phyloP scores from a whole-genome alignment of 2,797 vertebrate genomes.

The Antennarius maculatus region DNA sequence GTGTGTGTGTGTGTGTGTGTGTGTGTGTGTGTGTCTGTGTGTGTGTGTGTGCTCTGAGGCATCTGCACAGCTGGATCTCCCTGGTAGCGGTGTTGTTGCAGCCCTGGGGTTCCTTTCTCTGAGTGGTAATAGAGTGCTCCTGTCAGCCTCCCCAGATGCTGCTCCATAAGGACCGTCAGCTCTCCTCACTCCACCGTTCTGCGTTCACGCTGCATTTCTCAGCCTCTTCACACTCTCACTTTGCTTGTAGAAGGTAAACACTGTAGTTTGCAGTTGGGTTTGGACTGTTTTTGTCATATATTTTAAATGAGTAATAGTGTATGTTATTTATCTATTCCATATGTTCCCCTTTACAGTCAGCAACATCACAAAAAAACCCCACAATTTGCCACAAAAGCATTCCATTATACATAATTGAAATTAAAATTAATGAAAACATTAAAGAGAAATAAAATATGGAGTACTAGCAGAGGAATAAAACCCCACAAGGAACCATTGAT shows the following conservation, averaged over 20 bases:
- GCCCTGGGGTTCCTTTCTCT: constrained; percentile 79
- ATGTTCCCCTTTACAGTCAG: background rate
- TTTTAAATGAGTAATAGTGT: background rate
- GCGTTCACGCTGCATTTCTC: constrained; percentile 46
- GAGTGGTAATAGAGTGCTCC: constrained; percentile 79
- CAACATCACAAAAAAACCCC: no score
- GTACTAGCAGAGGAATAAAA: no score
- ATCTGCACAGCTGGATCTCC: constrained; percentile 79
- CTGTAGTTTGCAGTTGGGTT: background rate
- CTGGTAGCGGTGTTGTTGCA: constrained; percentile 71
- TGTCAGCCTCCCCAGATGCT: constrained; percentile 82
- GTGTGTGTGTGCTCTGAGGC: constrained; percentile 58
- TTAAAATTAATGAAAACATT: no score
- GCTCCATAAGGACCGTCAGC: constrained; percentile 75
- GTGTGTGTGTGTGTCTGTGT: constrained; percentile 47
- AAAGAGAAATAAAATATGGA: no score
- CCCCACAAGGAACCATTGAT: no score
- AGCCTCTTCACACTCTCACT: constrained; percentile 13
- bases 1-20: constrained; percentile 48
- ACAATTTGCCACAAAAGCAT: background rate
- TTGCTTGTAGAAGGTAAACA: constrained; percentile 23
- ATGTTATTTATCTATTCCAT: background rate
- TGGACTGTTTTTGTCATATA: background rate
- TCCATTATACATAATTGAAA: no score
- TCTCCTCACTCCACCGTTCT: constrained; percentile 55